Evolutionary conservation across 2,888 invertebrate species (phyloP).

Genomic region (Steinernema carpocapsae): DNA sequence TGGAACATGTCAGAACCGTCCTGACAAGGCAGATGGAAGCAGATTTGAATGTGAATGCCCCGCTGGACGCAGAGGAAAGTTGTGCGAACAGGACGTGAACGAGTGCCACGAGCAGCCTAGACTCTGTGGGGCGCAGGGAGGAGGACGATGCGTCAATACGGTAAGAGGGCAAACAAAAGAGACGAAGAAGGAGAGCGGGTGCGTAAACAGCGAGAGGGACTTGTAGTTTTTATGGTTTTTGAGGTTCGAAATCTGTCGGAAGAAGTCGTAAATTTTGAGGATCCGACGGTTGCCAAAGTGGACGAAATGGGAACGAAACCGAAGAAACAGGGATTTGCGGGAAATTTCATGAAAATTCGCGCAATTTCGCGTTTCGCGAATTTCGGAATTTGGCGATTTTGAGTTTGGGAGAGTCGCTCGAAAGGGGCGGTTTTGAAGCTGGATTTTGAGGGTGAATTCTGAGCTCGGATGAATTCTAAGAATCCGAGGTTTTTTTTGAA

Average conservation of each 20-base stretch:
- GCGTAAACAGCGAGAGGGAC: neutral
- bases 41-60: conserved; percentile 43
- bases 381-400: too few species aligned
- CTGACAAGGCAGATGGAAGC: neutral
- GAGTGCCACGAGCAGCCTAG: conserved; percentile 72
- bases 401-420: too few species aligned
- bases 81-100: conserved; percentile 91
- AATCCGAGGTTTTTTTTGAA: too few species aligned
- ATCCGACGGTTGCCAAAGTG: too few species aligned
- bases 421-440: too few species aligned
- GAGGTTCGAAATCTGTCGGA: neutral
- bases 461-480: too few species aligned
- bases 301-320: neutral
- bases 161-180: conserved; percentile 41
- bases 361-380: too few species aligned
- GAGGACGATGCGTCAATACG: conserved; percentile 66
- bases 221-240: conserved; percentile 10
- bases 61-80: conserved; percentile 77
- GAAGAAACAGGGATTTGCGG: neutral
- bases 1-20: conserved; percentile 73
- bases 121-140: conserved; percentile 50
- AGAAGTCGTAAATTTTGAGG: neutral
- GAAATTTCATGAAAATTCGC: too few species aligned
- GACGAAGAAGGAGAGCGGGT: neutral
- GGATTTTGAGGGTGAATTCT: too few species aligned